phyloP scores from a whole-genome alignment of 2,113 vertebrate species.

The Mormoops blainvillei region DNA sequence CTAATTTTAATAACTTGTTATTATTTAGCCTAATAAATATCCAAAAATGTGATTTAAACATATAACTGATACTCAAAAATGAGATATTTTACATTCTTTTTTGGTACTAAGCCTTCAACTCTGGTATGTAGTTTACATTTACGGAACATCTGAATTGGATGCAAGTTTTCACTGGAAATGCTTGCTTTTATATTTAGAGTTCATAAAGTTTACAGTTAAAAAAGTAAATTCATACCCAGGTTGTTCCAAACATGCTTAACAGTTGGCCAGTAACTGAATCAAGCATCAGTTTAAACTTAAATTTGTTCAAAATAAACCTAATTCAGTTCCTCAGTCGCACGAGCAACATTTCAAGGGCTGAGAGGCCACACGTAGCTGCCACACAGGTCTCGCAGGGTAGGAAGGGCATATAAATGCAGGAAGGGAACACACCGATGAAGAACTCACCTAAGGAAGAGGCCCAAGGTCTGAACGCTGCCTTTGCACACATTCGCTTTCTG shows the following conservation, averaged over 20 bases:
- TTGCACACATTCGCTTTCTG: not conserved
- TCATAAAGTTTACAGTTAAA: not conserved
- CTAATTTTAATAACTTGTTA: not conserved
- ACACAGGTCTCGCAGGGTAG: rapidly evolving
- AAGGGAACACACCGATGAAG: not conserved
- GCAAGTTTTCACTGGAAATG: not conserved
- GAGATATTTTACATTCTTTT: not conserved
- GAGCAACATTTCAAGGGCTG: not conserved
- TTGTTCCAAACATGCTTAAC: not conserved
- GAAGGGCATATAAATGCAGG: not conserved
- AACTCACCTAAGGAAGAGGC: not conserved
- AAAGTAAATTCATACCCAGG: not conserved
- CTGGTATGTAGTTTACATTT: not conserved
- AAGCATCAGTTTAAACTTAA: not conserved
- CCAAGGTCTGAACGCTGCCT: not conserved
- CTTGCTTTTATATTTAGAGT: not conserved
- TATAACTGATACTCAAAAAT: not conserved
- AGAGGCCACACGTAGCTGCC: too few relatives aligned
- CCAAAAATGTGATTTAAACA: not conserved
- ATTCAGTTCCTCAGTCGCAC: not conserved
- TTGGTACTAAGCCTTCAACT: not conserved
- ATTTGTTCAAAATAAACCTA: not conserved
- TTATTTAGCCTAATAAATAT: not conserved
- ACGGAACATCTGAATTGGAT: not conserved
- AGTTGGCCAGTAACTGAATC: not conserved